Evolutionary conservation across 2,888 invertebrate genomes (phyloP).

Genomic region (Cremastinae sp.): DNA sequence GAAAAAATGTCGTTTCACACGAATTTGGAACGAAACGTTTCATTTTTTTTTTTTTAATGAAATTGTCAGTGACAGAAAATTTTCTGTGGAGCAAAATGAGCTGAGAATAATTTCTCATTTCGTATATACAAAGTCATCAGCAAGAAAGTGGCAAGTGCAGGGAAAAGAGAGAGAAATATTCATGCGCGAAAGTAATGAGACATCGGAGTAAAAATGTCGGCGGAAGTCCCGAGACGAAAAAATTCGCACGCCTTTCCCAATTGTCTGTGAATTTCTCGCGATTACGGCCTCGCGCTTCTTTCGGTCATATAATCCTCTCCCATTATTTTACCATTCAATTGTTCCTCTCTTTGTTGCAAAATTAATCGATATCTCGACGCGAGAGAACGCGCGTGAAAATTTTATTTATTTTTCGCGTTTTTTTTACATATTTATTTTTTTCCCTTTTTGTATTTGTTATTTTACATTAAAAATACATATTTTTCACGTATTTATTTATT

Average conservation of each 20-base stretch:
- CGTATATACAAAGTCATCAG: slow-evolving; percentile 9
- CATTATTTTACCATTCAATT: no score
- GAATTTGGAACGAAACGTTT: neutral
- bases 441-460: no score
- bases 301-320: slow-evolving; percentile 8
- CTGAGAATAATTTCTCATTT: neutral
- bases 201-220: slow-evolving; percentile 3
- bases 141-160: slow-evolving; percentile 45
- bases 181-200: slow-evolving; percentile 54
- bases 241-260: slow-evolving; percentile 57
- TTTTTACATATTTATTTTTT: no score
- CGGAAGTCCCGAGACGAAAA: slow-evolving; percentile 52
- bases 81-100: neutral
- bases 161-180: neutral
- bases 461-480: no score
- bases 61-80: neutral
- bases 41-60: no score
- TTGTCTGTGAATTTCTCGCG: slow-evolving; percentile 46
- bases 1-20: slow-evolving; percentile 10
- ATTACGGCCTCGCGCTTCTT: slow-evolving; percentile 15
- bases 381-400: no score
- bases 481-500: no score
- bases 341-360: no score
- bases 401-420: no score
- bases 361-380: no score